Evolutionary conservation across 2,888 invertebrate species (phyloP), one percentile per base, ranked within the genome.

Genomic region (Helobdella robusta): DNA sequence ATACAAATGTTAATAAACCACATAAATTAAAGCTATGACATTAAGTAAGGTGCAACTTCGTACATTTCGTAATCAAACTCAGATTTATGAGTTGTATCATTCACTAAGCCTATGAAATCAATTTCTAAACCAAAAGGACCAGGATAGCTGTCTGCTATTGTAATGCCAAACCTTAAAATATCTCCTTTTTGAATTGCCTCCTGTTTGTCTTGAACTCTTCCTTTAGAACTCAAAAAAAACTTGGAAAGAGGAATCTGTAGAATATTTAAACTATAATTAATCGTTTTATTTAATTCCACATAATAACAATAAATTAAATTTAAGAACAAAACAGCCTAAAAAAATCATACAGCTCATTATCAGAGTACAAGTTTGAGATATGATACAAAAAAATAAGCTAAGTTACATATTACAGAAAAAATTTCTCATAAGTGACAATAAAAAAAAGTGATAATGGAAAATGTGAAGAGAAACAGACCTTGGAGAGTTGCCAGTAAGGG

Each of bases 11-110:
- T 11, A 40, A 40, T 11, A 40, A 40, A n/a, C n/a, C n/a, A n/a
- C n/a, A n/a, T n/a, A n/a, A 46, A 23, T 46, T 61, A 20, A 40
- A 25, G 44, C 30, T 25, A 61, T 46, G 28, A 30, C 46, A 61
- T 59, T 18, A 5, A 4, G 20, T 59, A 32, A 2, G 68, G 62
- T 2, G 56, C 35, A 8, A 67, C 65, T 60, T 70, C 61, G 79
- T 94, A 95, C 85, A 87, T 86, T 85, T 98, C 97, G 80, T 98
- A 98, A 0, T 94, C 93, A 81, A 87, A 88, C 70, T 87, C 85
- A 82, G 95, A 94, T 0, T 80, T 82, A 73, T 91, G 87, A 65
- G 83, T 84, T 0, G 86, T 85, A 82, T 97, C 92, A 75, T 82
- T 84, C 76, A 89, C 87, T 48, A 92, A 76, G 18, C 91, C 97